Evolutionary conservation across 2,888 invertebrate species (phyloP).

Genomic region (Drosophila austrosaltans): DNA sequence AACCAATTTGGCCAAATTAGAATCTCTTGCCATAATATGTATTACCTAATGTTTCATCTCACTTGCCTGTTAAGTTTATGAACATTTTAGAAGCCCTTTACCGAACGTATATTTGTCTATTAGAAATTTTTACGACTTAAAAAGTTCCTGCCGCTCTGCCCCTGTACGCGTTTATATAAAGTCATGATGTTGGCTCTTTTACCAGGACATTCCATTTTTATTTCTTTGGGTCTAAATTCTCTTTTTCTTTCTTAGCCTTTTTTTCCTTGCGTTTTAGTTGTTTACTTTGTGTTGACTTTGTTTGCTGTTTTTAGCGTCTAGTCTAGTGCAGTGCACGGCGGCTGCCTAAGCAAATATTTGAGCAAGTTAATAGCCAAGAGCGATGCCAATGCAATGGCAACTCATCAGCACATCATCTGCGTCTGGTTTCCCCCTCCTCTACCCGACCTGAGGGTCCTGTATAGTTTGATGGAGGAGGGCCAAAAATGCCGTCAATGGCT

Average conservation of each 20-base stretch:
- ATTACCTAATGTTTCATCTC: neutral
- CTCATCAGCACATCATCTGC: conserved; percentile 55
- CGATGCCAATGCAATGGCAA: conserved; percentile 55
- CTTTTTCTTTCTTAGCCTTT: neutral
- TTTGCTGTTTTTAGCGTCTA: conserved; percentile 56
- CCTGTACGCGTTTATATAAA: conserved; percentile 12
- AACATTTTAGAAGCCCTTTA: conserved; percentile 1
- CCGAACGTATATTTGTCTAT: neutral
- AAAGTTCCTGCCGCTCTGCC: conserved; percentile 32
- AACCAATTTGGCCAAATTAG: neutral
- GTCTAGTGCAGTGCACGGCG: conserved; percentile 58
- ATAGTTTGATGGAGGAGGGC: neutral
- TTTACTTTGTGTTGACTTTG: conserved; percentile 62
- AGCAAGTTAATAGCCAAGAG: conserved; percentile 74
- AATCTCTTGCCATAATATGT: neutral
- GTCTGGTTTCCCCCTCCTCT: conserved; percentile 47
- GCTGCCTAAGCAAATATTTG: conserved; percentile 72
- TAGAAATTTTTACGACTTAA: conserved; percentile 10
- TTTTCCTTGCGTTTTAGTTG: conserved; percentile 33
- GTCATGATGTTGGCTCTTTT: conserved; percentile 31
- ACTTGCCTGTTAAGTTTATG: neutral
- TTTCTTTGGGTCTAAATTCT: neutral
- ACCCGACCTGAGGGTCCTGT: conserved; percentile 19
- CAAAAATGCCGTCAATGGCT: conserved; percentile 31
- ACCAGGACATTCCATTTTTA: conserved; percentile 2